Conservation (phyloP, 23 tunicate genomes). For the Styela clava region DNA sequence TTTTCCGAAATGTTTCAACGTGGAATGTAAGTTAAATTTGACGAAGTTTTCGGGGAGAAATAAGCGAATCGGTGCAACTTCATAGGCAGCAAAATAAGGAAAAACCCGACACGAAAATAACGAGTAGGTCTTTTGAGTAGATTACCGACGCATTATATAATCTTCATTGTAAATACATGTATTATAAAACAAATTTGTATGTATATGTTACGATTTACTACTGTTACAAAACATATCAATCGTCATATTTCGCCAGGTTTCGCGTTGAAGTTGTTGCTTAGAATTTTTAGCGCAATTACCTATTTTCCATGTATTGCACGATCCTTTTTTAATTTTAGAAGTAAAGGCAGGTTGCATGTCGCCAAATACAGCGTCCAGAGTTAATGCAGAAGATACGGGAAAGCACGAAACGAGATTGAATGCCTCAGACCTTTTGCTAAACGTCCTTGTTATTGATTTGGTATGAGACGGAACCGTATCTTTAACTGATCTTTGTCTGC, state of each 20-base stretch:
- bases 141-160: no score
- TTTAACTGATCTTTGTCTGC: background rate
- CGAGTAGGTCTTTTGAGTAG: no score
- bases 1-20: no score
- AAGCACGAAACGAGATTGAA: conserved; percentile 21
- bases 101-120: no score
- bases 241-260: conserved; percentile 29
- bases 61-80: no score
- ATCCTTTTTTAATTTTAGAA: background rate
- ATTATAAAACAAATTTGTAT: no score
- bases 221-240: conserved; percentile 20
- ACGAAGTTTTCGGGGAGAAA: no score
- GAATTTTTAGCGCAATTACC: background rate
- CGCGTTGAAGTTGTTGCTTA: conserved; percentile 31
- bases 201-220: background rate
- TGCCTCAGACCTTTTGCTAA: background rate
- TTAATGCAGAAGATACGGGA: conserved; percentile 6
- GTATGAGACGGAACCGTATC: background rate
- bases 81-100: no score
- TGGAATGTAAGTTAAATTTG: no score
- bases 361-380: conserved; percentile 6
- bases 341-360: conserved; percentile 17
- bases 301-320: background rate
- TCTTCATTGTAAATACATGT: background rate
- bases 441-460: background rate